Base-by-base conservation (phyloP, 2,888 invertebrate genomes). In the Patella pellucida region DNA sequence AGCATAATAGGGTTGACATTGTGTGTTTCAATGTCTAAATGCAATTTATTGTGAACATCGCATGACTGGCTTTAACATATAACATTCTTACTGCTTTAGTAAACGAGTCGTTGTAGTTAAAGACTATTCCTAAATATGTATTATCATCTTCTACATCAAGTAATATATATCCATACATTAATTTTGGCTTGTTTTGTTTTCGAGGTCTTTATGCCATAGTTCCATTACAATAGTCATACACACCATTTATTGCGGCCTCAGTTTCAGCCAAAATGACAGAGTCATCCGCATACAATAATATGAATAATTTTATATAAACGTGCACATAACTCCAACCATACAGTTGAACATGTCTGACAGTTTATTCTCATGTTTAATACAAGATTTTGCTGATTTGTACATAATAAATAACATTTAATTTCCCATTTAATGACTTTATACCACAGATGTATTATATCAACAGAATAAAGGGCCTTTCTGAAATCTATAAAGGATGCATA, bases 211-310 rank as follows among this genome's bases (percentile, higher is more conserved):
- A 41, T 41, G 41, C 9, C 41, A 9, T 9, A 9, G 7, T 7
- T 41, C 41, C 41, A 41, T 41, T 41, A 41, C 41, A 41, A 41
- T 41, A 41, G 7, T 41, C 41, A 41, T 41, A 9, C 41, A 41
- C 9, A 41, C 41, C 9, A 41, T 41, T 41, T 41, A 41, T 41
- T 41, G 41, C 41, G 41, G 41, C 41, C 4, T 41, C 41, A 41
- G 41, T 41, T 41, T 74, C 67, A 0, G 78, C 72, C 68, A 78
- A 51, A 27, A 78, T 76, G 14, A 78, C 69, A 9, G 78, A 74
- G 69, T 78, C 78, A 52, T 78, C 76, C 4, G 78, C 78, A 67
- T 76, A 76, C 2, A 76, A 68, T 12, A 76, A 69, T 56, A 76
- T 51, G 4, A 78, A 56, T 50, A 74, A 41, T 72, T 74, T 71